Evolutionary conservation across 1,140 invertebrate genomes (phyloP).

Genomic region (Pygmarrhopalites habei): DNA sequence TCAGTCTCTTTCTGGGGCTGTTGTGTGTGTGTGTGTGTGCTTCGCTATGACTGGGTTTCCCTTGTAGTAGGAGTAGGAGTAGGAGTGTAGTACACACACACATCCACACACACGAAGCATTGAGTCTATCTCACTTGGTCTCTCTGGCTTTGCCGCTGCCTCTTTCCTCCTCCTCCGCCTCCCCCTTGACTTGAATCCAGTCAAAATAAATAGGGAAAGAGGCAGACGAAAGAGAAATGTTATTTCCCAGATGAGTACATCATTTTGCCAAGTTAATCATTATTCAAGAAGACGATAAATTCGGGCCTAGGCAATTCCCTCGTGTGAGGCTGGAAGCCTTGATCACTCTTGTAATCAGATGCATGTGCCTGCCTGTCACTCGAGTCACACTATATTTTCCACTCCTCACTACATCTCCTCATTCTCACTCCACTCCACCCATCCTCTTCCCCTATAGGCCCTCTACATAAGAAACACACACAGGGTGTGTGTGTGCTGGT

Average conservation of each 20-base stretch:
- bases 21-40: too few relatives aligned
- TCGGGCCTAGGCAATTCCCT: conserved; percentile 32
- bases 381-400: conserved; percentile 20
- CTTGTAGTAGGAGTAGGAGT: too few relatives aligned
- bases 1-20: too few relatives aligned
- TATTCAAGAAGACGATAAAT: conserved; percentile 39
- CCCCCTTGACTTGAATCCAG: conserved; percentile 15
- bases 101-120: neutral
- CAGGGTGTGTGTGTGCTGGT: too few relatives aligned
- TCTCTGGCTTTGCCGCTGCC: conserved; percentile 12
- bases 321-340: conserved; percentile 30
- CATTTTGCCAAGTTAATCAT: conserved; percentile 39
- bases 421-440: neutral
- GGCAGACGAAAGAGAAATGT: conserved; percentile 35
- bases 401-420: neutral
- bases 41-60: too few relatives aligned
- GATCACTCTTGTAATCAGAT: conserved; percentile 38
- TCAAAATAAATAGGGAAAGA: conserved; percentile 31
- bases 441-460: neutral
- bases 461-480: too few relatives aligned
- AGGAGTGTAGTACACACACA: too few relatives aligned
- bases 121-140: neutral
- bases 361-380: conserved; percentile 34
- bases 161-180: conserved; percentile 9
- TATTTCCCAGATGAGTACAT: conserved; percentile 37